Evolutionary conservation across 2,888 invertebrate species (phyloP).

Genomic region (Incurvaria masculella): DNA sequence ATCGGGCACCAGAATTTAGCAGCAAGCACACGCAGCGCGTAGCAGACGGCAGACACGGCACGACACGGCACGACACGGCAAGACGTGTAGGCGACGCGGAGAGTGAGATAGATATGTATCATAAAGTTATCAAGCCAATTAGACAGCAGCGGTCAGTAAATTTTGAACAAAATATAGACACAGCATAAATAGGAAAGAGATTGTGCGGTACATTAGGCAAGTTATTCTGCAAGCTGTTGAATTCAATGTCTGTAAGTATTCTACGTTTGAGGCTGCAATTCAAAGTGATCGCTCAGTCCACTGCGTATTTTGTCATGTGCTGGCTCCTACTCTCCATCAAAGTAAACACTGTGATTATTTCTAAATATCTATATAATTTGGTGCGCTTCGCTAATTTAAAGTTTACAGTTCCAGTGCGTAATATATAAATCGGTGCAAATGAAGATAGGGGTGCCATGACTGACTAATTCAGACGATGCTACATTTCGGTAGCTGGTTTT

Average conservation of each 20-base stretch:
- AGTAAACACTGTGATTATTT: too few species aligned
- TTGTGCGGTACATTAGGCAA: slow-evolving; percentile 46
- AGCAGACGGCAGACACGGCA: slow-evolving; percentile 23
- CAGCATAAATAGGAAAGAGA: slow-evolving; percentile 46
- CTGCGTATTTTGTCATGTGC: too few species aligned
- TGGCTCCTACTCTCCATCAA: too few species aligned
- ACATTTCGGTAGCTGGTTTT: background rate
- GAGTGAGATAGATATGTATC: too few species aligned
- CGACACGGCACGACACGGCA: slow-evolving; percentile 26
- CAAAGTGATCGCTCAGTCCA: too few species aligned
- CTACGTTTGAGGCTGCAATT: too few species aligned
- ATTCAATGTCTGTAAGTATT: background rate
- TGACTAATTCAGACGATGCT: background rate
- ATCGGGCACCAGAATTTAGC: background rate
- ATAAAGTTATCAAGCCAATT: too few species aligned
- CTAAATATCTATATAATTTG: too few species aligned
- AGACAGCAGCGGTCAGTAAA: background rate
- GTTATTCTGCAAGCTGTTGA: slow-evolving; percentile 50
- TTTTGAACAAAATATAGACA: slow-evolving; percentile 24
- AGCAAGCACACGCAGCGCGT: slow-evolving; percentile 23
- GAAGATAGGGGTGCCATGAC: too few species aligned
- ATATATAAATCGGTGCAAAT: too few species aligned
- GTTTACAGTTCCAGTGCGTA: too few species aligned
- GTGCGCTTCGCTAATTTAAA: too few species aligned
- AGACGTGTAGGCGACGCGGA: slow-evolving; percentile 23